Evolutionary conservation across 1,140 invertebrate genomes (phyloP).

Genomic region (Drosophila sproati): DNA sequence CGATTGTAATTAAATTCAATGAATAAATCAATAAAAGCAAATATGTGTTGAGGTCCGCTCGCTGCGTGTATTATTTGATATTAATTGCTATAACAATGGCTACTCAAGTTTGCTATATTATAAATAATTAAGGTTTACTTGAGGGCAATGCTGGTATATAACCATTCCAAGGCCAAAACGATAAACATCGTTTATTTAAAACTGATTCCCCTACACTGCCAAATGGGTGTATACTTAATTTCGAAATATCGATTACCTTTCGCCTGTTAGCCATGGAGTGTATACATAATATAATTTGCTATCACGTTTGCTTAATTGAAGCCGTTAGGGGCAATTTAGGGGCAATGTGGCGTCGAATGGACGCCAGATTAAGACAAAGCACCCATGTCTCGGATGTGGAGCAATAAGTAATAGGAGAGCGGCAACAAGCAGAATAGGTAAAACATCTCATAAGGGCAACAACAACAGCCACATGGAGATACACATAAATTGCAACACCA

Average conservation of each 20-base stretch:
- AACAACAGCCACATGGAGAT: constrained; percentile 6
- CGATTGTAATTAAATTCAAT: background rate
- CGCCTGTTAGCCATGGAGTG: constrained; percentile 13
- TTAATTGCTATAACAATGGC: too few relatives aligned
- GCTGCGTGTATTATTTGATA: too few relatives aligned
- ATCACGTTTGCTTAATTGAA: constrained; percentile 69
- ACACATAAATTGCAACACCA: constrained; percentile 61
- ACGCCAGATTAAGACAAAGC: constrained; percentile 76
- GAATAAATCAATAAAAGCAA: background rate
- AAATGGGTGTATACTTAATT: constrained; percentile 11
- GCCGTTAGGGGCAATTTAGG: constrained; percentile 67
- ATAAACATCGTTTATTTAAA: background rate
- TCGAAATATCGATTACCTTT: constrained; percentile 32
- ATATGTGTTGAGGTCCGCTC: background rate
- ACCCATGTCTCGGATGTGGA: constrained; percentile 49
- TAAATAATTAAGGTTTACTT: background rate
- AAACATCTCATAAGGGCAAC: constrained; percentile 14
- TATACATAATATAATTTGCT: constrained; percentile 34
- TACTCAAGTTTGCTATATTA: background rate
- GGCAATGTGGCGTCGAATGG: constrained; percentile 65
- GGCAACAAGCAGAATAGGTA: constrained; percentile 38
- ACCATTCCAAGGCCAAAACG: background rate
- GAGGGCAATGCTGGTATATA: background rate
- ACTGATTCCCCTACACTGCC: background rate
- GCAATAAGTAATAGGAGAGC: constrained; percentile 26